Percentiles rank a stretch among this genome's conserved stretches.
phyloP scores from a whole-genome alignment of 1,140 invertebrate species.

The Papilio helenus region DNA sequence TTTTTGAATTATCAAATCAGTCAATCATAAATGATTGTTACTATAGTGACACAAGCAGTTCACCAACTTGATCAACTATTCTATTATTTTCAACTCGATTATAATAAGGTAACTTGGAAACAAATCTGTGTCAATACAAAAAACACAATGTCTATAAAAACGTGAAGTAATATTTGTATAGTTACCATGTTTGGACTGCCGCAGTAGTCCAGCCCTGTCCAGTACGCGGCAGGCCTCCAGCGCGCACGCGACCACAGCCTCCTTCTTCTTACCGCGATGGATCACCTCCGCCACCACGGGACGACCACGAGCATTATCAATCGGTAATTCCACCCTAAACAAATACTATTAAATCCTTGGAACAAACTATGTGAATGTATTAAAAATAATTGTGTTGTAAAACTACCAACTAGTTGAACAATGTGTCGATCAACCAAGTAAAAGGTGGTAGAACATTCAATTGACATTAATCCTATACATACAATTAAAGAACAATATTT shows the following conservation, averaged over 20 bases:
- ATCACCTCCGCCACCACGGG: conserved; percentile 92
- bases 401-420: too few relatives aligned
- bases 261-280: conserved; percentile 96
- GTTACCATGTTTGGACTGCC: conserved; percentile 78
- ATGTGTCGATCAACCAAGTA: too few relatives aligned
- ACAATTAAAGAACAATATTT: not conserved
- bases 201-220: conserved; percentile 85
- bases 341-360: not conserved
- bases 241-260: conserved; percentile 96
- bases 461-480: not conserved
- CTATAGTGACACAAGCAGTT: too few relatives aligned
- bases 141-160: too few relatives aligned
- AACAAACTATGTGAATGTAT: not conserved
- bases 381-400: too few relatives aligned
- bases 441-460: too few relatives aligned
- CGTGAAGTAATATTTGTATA: not conserved
- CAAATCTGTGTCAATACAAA: too few relatives aligned
- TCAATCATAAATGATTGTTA: too few relatives aligned
- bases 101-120: too few relatives aligned
- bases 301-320: conserved; percentile 90
- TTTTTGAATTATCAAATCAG: too few relatives aligned
- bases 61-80: too few relatives aligned
- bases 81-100: too few relatives aligned
- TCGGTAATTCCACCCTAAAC: conserved; percentile 87
- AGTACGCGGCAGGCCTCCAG: conserved; percentile 96